Percentiles rank a stretch among this genome's conserved stretches.
phyloP scores from a whole-genome alignment of 2,797 vertebrate species.

The Crocodylus rhombifer region DNA sequence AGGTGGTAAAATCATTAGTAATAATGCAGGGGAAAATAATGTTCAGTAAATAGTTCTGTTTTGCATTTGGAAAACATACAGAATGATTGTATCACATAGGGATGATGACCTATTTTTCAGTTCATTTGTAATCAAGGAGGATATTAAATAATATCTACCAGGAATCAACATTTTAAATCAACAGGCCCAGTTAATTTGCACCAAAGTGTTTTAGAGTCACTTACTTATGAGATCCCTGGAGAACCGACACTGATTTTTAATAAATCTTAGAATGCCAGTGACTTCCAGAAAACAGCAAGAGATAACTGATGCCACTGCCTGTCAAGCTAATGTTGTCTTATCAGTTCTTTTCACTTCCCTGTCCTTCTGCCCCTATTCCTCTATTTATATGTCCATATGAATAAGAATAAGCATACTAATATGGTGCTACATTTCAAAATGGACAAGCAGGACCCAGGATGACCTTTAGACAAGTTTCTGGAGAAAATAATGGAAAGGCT shows the following conservation, averaged over 20 bases:
- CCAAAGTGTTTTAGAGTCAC: rapidly evolving
- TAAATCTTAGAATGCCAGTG: rapidly evolving
- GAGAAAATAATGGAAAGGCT: neutral
- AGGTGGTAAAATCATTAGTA: no score
- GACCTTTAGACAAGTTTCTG: neutral
- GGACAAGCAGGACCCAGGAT: rapidly evolving
- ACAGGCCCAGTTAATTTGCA: rapidly evolving
- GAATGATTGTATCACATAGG: no score
- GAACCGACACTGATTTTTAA: neutral
- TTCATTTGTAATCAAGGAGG: no score
- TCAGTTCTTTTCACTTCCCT: neutral
- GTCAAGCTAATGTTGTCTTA: rapidly evolving
- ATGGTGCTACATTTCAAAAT: neutral
- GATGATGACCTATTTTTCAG: no score
- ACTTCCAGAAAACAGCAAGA: rapidly evolving
- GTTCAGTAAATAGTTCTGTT: no score
- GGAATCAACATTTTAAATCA: neutral
- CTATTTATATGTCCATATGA: neutral
- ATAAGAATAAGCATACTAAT: neutral
- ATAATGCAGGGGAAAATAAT: no score
- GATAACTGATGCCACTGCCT: neutral
- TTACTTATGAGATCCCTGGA: neutral
- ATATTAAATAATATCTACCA: no score
- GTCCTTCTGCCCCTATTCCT: no score
- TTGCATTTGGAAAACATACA: no score